phyloP scores from a whole-genome alignment of 2,113 vertebrate species.

The Alouatta palliata region DNA sequence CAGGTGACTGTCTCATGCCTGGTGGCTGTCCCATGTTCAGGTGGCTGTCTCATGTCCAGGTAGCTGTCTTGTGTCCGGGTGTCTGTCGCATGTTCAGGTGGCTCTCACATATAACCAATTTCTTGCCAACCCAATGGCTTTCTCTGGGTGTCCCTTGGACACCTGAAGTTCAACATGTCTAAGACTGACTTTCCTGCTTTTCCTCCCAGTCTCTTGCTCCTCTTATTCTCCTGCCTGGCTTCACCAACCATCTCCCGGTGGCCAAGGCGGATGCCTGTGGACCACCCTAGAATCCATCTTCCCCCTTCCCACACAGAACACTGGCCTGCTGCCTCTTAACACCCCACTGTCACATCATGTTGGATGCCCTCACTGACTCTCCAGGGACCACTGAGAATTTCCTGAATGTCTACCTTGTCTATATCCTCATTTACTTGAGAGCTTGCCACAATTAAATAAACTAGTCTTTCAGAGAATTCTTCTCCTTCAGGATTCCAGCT shows the following conservation, averaged over 20 bases:
- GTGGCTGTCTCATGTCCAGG: no score
- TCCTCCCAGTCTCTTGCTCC: neutral
- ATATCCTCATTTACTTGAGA: neutral
- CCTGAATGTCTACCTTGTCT: neutral
- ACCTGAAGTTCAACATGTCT: neutral
- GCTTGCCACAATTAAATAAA: neutral
- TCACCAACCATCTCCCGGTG: no score
- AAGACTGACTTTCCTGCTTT: no score
- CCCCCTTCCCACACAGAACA: no score
- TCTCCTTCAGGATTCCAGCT: neutral
- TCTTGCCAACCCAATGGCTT: neutral
- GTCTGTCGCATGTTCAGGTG: no score
- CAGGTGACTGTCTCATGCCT: no score
- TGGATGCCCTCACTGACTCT: neutral
- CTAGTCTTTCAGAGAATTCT: neutral
- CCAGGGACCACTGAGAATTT: neutral
- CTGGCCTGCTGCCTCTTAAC: neutral
- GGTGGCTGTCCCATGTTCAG: no score
- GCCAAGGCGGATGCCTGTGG: neutral
- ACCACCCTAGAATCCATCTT: rapidly evolving
- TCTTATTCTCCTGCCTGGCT: neutral
- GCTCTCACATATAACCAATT: neutral
- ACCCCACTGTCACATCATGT: neutral
- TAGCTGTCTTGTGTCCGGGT: no score
- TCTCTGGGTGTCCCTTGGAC: no score